These are phyloP conservation scores for Nycticorax nycticorax DNA, from an alignment of 2,113 vertebrate species.

Conservation along the genomic window DNA sequence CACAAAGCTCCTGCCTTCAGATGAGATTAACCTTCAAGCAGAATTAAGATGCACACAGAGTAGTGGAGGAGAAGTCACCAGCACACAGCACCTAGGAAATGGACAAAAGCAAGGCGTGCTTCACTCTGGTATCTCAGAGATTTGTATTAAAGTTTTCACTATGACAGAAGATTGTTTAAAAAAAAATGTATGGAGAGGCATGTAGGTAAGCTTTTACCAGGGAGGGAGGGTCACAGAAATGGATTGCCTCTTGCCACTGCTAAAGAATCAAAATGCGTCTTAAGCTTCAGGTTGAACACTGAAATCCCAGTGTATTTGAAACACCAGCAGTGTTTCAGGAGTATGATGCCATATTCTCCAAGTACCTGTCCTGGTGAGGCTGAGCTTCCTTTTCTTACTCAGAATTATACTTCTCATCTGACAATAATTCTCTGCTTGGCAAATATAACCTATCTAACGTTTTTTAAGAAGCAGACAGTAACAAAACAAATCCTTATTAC, in stretches of 20 bases:
- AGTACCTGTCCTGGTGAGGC: neutral
- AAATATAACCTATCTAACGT: neutral
- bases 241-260: neutral
- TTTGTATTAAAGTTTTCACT: neutral
- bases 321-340: neutral
- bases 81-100: neutral
- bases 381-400: neutral
- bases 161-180: neutral
- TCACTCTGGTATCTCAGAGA: neutral
- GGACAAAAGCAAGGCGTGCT: neutral
- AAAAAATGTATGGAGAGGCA: neutral
- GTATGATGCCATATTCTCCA: neutral
- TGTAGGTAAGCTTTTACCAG: neutral
- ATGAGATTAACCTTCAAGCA: constrained; percentile 6
- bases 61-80: neutral
- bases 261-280: neutral
- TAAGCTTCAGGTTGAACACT: neutral
- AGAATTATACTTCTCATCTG: neutral
- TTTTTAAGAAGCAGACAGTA: neutral
- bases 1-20: neutral
- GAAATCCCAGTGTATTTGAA: neutral
- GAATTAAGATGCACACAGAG: neutral
- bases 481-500: neutral
- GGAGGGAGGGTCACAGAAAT: neutral
- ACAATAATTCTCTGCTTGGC: neutral